phyloP scores from a whole-genome alignment of 2,113 vertebrate species.

The Mesoclemmys tuberculata region DNA sequence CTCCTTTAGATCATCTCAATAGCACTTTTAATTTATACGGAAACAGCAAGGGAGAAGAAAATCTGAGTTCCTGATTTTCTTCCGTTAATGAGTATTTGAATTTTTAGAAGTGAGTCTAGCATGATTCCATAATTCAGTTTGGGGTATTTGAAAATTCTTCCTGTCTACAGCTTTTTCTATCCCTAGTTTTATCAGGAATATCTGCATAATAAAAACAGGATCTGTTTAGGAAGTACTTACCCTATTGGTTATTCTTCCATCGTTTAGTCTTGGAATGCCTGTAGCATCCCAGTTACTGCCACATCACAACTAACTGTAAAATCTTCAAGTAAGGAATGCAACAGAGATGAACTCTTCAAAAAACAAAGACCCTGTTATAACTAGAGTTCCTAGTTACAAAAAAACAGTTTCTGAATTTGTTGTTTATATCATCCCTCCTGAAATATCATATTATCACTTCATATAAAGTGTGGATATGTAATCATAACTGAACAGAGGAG shows the following conservation, averaged over 20 bases:
- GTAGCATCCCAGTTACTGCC: rapidly evolving
- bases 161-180: rapidly evolving
- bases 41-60: neutral
- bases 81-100: neutral
- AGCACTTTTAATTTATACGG: neutral
- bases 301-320: neutral
- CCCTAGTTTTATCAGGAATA: neutral
- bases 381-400: rapidly evolving
- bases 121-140: neutral
- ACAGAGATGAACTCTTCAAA: neutral
- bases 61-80: neutral
- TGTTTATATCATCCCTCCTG: neutral
- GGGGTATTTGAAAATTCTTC: neutral
- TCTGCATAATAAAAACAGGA: neutral
- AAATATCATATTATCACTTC: neutral
- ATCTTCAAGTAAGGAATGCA: neutral
- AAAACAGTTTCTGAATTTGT: neutral
- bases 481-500: neutral
- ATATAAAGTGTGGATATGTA: rapidly evolving
- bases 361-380: neutral
- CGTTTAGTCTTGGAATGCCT: neutral
- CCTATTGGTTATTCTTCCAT: neutral
- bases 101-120: neutral
- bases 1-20: neutral
- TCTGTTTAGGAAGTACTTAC: neutral